Percentiles rank a stretch among this genome's conserved stretches.
phyloP scores from a whole-genome alignment of 2,113 vertebrate genomes.

The Chloropsis hardwickii region DNA sequence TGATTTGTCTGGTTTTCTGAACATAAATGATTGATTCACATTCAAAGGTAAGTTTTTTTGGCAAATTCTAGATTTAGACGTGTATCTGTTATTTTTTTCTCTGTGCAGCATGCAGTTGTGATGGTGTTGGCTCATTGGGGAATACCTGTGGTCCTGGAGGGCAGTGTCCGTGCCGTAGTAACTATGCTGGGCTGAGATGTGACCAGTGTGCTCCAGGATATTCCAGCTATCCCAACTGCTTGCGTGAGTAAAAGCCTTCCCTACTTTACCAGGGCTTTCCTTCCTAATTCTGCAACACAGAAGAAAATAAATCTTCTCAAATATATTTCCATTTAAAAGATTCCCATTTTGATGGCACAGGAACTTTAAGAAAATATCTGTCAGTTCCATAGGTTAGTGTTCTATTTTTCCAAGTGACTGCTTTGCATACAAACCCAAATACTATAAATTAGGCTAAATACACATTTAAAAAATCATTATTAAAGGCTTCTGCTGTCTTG shows the following conservation, averaged over 20 bases:
- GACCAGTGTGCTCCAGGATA: conserved; percentile 70
- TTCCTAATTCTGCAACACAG: background rate
- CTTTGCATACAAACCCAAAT: background rate
- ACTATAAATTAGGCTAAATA: background rate
- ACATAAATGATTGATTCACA: background rate
- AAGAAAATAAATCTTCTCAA: background rate
- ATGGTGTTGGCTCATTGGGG: conserved; percentile 68
- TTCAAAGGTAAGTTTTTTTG: background rate
- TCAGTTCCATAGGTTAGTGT: background rate
- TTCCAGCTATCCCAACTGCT: conserved; percentile 78
- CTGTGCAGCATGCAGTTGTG: conserved; percentile 70
- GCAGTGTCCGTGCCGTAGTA: conserved; percentile 71
- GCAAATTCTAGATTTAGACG: background rate
- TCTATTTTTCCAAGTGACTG: background rate
- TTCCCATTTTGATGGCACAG: background rate
- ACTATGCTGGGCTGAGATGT: conserved; percentile 70
- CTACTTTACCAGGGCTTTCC: background rate
- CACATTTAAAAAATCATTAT: background rate
- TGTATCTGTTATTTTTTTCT: background rate
- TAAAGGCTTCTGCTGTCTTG: background rate
- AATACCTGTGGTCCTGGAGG: conserved; percentile 50
- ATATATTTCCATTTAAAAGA: background rate
- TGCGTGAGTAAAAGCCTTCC: conserved; percentile 52
- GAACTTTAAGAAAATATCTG: background rate
- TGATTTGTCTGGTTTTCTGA: background rate